Evolutionary conservation across 2,797 vertebrate genomes (phyloP).

Genomic region (Enteromius radiatus): DNA sequence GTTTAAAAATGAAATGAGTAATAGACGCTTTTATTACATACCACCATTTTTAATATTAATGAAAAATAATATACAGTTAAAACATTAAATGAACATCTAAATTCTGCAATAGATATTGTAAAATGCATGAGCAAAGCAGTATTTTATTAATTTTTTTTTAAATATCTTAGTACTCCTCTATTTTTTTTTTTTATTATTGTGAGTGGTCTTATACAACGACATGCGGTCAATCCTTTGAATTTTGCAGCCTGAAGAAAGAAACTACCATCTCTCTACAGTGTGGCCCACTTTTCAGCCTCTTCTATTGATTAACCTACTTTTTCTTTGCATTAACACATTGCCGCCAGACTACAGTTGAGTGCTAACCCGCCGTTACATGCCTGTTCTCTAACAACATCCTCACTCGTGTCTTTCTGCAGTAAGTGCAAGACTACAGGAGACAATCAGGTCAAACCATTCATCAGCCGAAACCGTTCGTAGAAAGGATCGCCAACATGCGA

Average conservation of each 20-base stretch:
- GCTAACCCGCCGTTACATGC: background rate
- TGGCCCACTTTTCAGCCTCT: constrained; percentile 20
- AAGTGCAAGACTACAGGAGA: constrained; percentile 2
- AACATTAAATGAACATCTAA: background rate
- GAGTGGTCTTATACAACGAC: background rate
- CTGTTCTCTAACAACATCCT: background rate
- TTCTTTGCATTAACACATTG: background rate
- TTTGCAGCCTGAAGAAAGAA: background rate
- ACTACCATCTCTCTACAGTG: background rate
- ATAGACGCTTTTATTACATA: background rate
- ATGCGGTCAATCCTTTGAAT: background rate
- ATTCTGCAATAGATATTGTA: background rate
- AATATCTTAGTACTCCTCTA: background rate
- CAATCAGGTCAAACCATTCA: constrained; percentile 4
- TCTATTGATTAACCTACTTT: constrained; percentile 34
- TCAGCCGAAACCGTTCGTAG: background rate
- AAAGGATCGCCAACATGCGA: background rate
- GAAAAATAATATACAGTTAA: background rate
- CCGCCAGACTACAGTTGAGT: background rate
- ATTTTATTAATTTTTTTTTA: background rate
- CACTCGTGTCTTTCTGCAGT: background rate
- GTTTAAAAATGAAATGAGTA: no score
- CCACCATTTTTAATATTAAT: background rate
- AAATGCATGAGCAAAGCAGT: constrained; percentile 3
- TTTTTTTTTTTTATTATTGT: background rate